Evolutionary conservation across 2,113 vertebrate genomes (phyloP), one percentile per base, ranked within the genome.

Genomic region (Saccopteryx leptura): DNA sequence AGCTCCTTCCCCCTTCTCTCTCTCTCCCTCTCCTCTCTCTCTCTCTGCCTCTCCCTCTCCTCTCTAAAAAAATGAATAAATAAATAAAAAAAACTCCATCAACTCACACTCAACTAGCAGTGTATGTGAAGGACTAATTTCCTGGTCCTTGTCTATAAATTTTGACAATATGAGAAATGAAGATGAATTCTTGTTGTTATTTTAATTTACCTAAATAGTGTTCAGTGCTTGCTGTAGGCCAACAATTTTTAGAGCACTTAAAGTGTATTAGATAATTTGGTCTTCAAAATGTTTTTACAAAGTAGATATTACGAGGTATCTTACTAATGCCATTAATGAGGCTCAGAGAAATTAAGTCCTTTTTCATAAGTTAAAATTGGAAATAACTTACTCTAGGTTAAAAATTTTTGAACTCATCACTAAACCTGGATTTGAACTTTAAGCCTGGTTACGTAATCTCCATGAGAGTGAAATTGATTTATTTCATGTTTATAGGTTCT

Each of bases 171-270:
- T 56, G 33, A 54, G 18, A 85, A 14, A 0, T 91, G 26, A 92
- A 88, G 46, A 60, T 63, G 13, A 15, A 78, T 17, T 56, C 39
- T 79, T 10, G 26, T 31, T 92, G 24, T 78, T 92, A 92, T 75
- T 92, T 94, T 93, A 94, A 92, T 81, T 88, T 66, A 66, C 52
- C 39, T 76, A 82, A 90, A 86, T 85, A 50, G 46, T 72, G 4
- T 72, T 82, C 7, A 61, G 8, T n/a, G 17, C 6, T 84, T 78
- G 48, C 26, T 69, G 5, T 33, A 17, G 56, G 58, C 17, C 56
- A 75, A 28, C 2, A 52, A 10, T 11, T 76, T 68, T 80, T 19
- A 78, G 80, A 60, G 17, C 21, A 72, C 56, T 93, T 66, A 74
- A 78, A 72, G 26, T 15, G 10, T 81, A 83, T 90, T 39, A 48